These are phyloP conservation scores for Hydractinia symbiolongicarpus DNA, from an alignment of 30 jellyfish, hydroid and myxozoan species.

Conservation along the genomic window DNA sequence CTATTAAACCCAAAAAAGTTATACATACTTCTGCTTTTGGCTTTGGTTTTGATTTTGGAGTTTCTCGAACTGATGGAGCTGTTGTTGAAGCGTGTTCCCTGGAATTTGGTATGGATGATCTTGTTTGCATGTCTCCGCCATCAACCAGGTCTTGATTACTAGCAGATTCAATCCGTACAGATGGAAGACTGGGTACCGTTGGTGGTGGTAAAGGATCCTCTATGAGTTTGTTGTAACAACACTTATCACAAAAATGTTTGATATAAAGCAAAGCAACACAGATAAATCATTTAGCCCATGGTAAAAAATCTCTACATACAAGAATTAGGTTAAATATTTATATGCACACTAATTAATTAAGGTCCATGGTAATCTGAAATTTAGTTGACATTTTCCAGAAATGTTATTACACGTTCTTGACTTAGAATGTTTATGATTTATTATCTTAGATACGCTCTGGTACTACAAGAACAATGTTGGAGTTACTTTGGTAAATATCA, in stretches of 20 bases:
- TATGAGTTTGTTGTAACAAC: neutral
- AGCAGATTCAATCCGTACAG: constrained; percentile 70
- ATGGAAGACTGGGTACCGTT: constrained; percentile 57
- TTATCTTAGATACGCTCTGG: too few species aligned
- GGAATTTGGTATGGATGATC: constrained; percentile 8
- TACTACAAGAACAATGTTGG: too few species aligned
- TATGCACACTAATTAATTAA: too few species aligned
- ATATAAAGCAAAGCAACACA: neutral
- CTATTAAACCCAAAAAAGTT: neutral
- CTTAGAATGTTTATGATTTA: too few species aligned
- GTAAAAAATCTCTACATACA: too few species aligned
- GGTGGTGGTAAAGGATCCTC: constrained; percentile 1
- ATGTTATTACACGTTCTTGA: too few species aligned
- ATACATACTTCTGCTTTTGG: constrained; percentile 69
- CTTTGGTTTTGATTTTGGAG: constrained; percentile 44
- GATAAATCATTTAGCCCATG: too few species aligned
- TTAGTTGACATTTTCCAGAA: too few species aligned
- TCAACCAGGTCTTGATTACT: constrained; percentile 50
- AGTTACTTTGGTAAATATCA: too few species aligned
- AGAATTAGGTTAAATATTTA: too few species aligned
- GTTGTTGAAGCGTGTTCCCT: constrained; percentile 21
- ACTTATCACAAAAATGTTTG: neutral
- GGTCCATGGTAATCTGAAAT: too few species aligned
- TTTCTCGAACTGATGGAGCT: constrained; percentile 12
- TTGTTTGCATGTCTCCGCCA: constrained; percentile 28